phyloP scores from a whole-genome alignment of 1,140 invertebrate genomes.

The Heterodera carotae region DNA sequence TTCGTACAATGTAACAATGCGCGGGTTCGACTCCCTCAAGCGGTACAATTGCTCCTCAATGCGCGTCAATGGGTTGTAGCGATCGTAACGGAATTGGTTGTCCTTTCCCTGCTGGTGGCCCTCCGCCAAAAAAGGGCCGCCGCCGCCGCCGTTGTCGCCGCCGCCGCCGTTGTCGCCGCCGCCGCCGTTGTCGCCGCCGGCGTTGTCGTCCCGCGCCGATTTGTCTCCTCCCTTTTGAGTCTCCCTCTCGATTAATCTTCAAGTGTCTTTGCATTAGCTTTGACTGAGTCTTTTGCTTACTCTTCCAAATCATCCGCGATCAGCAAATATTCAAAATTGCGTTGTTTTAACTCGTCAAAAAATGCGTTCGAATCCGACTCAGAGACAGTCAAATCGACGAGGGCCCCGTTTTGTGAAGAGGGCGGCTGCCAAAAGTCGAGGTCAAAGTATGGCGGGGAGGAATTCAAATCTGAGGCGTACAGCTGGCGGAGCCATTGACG shows the following conservation, averaged over 20 bases:
- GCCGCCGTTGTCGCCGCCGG: too few relatives aligned
- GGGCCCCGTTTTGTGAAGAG: slow-evolving; percentile 41
- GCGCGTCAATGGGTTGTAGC: slow-evolving; percentile 47
- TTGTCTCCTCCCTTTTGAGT: slow-evolving; percentile 5
- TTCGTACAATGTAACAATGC: slow-evolving; percentile 57
- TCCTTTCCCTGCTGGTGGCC: slow-evolving; percentile 2
- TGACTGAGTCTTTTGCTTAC: slow-evolving; percentile 41
- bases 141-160: too few relatives aligned
- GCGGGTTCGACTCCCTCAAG: slow-evolving; percentile 56
- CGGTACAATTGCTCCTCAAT: slow-evolving; percentile 43
- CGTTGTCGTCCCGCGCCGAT: not conserved
- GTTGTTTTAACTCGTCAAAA: slow-evolving; percentile 51
- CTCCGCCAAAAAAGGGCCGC: not conserved
- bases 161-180: too few relatives aligned
- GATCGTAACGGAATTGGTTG: slow-evolving; percentile 45
- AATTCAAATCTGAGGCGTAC: slow-evolving; percentile 39
- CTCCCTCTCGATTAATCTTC: slow-evolving; percentile 29
- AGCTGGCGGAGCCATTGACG: slow-evolving; percentile 50
- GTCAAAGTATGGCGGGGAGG: slow-evolving; percentile 40
- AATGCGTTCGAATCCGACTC: slow-evolving; percentile 55
- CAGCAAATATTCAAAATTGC: slow-evolving; percentile 59
- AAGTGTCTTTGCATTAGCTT: slow-evolving; percentile 3
- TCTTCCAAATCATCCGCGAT: slow-evolving; percentile 60
- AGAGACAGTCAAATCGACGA: slow-evolving; percentile 56
- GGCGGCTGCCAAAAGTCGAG: slow-evolving; percentile 62